phyloP scores from a whole-genome alignment of 2,888 invertebrate genomes.

The Sympetrum striolatum region DNA sequence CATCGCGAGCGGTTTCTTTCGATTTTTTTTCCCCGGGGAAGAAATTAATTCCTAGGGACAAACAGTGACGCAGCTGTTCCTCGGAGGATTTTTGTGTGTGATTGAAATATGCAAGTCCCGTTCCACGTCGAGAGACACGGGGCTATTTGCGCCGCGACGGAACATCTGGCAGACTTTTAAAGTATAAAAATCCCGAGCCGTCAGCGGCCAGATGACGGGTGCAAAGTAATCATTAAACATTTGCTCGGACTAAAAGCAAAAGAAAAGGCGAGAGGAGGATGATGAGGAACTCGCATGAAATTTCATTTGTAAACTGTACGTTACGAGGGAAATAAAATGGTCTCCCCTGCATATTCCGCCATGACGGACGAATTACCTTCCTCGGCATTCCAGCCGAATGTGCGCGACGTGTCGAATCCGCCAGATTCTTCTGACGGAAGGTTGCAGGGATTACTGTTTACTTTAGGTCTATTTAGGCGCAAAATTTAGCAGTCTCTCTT shows the following conservation, averaged over 20 bases:
- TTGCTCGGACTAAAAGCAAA: conserved; percentile 1
- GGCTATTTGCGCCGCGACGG: not conserved
- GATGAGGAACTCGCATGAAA: conserved; percentile 1
- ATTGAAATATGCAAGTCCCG: conserved; percentile 27
- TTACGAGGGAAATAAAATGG: not conserved
- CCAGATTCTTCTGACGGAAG: no score
- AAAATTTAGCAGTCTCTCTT: no score
- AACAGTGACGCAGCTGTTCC: conserved; percentile 28
- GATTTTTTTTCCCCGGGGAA: not conserved
- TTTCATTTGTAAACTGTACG: not conserved
- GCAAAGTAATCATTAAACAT: conserved; percentile 43
- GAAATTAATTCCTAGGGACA: conserved; percentile 22
- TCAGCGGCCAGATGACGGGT: conserved; percentile 18
- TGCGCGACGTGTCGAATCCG: no score
- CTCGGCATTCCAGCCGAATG: not conserved
- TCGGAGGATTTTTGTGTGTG: conserved; percentile 13
- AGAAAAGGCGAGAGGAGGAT: not conserved
- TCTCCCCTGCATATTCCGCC: not conserved
- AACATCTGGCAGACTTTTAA: conserved; percentile 30
- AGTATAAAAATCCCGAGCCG: not conserved
- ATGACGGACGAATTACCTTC: not conserved
- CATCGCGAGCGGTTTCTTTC: not conserved
- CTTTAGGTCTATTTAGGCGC: no score
- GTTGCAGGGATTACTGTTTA: no score
- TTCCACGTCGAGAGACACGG: conserved; percentile 7